Conservation (phyloP, 1,140 invertebrate genomes). For the Atta cephalotes region DNA sequence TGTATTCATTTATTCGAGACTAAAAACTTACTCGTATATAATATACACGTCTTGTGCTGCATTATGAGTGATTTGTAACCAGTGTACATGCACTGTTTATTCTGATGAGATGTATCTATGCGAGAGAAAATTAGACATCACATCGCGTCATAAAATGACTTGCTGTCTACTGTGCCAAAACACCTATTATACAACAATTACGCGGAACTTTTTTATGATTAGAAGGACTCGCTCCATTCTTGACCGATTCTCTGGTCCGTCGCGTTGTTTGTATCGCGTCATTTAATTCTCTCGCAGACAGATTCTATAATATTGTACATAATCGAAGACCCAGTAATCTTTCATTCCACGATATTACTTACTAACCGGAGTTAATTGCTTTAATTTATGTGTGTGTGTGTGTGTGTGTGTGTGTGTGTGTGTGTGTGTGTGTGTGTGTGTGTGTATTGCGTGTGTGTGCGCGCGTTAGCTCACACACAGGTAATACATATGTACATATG, state of each 20-base stretch:
- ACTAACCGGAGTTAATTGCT: slow-evolving; percentile 24
- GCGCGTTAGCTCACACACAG: too few species aligned
- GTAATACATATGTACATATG: too few species aligned
- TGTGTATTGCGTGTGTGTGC: not conserved
- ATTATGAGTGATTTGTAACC: slow-evolving; percentile 23
- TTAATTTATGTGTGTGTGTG: slow-evolving; percentile 43
- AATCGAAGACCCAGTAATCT: not conserved
- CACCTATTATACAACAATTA: slow-evolving; percentile 14
- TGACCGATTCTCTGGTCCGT: not conserved
- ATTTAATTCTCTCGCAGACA: not conserved
- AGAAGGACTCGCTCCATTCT: not conserved
- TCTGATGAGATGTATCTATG: not conserved
- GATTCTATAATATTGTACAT: slow-evolving; percentile 24
- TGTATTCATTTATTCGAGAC: slow-evolving; percentile 13
- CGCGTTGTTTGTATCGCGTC: slow-evolving; percentile 9
- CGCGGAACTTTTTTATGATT: slow-evolving; percentile 31
- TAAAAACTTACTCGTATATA: slow-evolving; percentile 46
- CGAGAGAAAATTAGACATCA: not conserved
- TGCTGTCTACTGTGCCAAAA: slow-evolving; percentile 67
- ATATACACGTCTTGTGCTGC: not conserved
- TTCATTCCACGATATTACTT: slow-evolving; percentile 46
- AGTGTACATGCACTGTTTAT: not conserved
- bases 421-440: too few species aligned
- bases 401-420: not conserved
- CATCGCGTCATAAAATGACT: slow-evolving; percentile 12